Evolutionary conservation across 2,888 invertebrate genomes (phyloP).

Genomic region (Drosophila picticornis): DNA sequence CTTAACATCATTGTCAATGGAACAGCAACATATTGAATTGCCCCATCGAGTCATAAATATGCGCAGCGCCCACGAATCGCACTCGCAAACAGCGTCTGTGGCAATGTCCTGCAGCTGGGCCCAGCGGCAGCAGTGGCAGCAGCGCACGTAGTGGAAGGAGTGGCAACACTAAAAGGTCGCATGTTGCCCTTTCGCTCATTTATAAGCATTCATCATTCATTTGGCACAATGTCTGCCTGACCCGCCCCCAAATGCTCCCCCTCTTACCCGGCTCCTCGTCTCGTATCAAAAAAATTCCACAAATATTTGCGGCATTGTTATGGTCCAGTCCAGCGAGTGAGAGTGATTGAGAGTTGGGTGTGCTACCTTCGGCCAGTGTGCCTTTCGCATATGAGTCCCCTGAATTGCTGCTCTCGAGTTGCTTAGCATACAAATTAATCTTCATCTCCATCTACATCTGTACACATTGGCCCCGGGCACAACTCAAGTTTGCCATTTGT

Average conservation of each 20-base stretch:
- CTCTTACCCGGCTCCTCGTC: not conserved
- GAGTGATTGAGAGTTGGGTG: conserved; percentile 21
- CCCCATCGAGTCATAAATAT: conserved; percentile 62
- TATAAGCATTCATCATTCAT: conserved; percentile 76
- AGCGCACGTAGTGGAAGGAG: not conserved
- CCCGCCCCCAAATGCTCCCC: not conserved
- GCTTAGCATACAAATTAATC: conserved; percentile 72
- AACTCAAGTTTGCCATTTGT: conserved; percentile 66
- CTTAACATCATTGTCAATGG: conserved; percentile 52
- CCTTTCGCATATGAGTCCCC: conserved; percentile 26
- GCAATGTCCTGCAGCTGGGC: conserved; percentile 35
- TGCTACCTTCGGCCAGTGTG: conserved; percentile 58
- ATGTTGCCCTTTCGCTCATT: conserved; percentile 65
- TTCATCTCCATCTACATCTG: conserved; percentile 54
- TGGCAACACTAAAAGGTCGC: conserved; percentile 68
- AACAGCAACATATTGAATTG: conserved; percentile 51
- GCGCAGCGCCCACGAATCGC: conserved; percentile 31
- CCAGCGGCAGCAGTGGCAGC: conserved; percentile 15
- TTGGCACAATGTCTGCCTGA: conserved; percentile 54
- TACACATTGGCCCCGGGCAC: conserved; percentile 42
- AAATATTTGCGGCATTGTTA: conserved; percentile 65
- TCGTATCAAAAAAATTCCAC: conserved; percentile 38
- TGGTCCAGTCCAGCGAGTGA: not conserved
- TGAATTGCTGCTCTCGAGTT: conserved; percentile 53
- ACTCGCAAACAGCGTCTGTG: conserved; percentile 11